A percentile compares a stretch with the other conserved stretches of the same genome.
Evolutionary conservation across 2,113 vertebrate species (phyloP).

Genomic region (Grus americana): DNA sequence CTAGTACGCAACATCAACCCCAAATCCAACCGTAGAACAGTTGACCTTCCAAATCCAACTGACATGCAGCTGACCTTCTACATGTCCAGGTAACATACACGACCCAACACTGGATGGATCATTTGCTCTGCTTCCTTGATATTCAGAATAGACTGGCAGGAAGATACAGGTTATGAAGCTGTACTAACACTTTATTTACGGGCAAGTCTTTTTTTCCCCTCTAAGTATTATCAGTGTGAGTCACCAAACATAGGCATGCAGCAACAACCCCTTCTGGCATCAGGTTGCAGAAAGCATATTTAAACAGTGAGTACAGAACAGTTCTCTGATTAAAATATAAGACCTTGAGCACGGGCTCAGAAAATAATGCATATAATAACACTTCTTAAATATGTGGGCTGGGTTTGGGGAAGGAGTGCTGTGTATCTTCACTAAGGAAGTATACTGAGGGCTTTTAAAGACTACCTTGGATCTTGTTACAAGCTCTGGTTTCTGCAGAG

Average conservation of each 20-base stretch:
- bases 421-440: neutral
- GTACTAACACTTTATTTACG: neutral
- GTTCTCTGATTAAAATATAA: neutral
- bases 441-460: neutral
- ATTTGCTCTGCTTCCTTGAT: neutral
- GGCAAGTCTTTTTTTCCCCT: neutral
- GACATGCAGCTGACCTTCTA: neutral
- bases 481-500: conserved; percentile 37
- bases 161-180: neutral
- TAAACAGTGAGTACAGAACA: neutral
- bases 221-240: neutral
- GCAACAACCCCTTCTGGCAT: neutral
- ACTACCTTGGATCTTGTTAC: neutral
- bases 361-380: neutral
- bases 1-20: neutral
- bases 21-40: neutral
- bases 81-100: neutral
- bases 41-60: neutral
- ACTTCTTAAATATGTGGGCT: neutral
- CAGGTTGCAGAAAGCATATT: neutral
- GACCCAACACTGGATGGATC: neutral
- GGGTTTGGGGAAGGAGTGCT: neutral
- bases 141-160: neutral
- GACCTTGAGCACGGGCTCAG: neutral
- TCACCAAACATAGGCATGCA: neutral